These are phyloP conservation scores for Neomicropteryx cornuta DNA, from an alignment of 1,140 invertebrate genomes.

Conservation along the genomic window DNA sequence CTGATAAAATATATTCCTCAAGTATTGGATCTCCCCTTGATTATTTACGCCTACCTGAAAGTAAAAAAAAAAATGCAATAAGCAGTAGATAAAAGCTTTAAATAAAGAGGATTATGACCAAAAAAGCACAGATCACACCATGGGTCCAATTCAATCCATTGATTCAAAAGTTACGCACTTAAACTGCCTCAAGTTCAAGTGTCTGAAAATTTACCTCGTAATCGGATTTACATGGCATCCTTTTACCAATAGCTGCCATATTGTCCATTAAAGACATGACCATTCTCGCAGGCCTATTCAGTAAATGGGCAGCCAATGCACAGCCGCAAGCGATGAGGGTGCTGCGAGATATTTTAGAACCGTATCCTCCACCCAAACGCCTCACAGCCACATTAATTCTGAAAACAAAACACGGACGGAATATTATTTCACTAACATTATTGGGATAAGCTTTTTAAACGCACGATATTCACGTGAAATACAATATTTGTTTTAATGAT, in stretches of 20 bases:
- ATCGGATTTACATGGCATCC: constrained; percentile 38
- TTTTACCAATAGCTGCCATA: constrained; percentile 51
- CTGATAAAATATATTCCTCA: constrained; percentile 41
- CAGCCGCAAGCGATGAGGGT: constrained; percentile 25
- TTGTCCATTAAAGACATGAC: constrained; percentile 46
- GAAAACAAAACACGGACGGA: constrained; percentile 12
- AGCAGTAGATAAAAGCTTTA: background rate
- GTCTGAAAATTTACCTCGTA: constrained; percentile 43
- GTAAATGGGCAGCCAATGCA: constrained; percentile 25
- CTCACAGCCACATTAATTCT: constrained; percentile 28
- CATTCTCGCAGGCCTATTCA: constrained; percentile 23
- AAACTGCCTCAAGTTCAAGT: constrained; percentile 1
- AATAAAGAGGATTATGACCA: background rate
- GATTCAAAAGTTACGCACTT: background rate
- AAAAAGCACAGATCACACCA: constrained; percentile 5
- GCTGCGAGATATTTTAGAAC: constrained; percentile 28
- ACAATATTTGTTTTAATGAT: constrained; percentile 13
- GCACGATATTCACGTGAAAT: constrained; percentile 10
- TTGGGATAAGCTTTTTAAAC: constrained; percentile 10
- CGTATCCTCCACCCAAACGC: constrained; percentile 31
- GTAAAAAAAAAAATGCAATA: constrained; percentile 23
- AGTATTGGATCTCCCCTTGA: constrained; percentile 45
- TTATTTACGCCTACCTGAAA: constrained; percentile 48
- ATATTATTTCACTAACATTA: constrained; percentile 8
- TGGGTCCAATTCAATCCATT: constrained; percentile 3